Percentiles rank a stretch among this genome's conserved stretches.
Evolutionary conservation across 23 tunicate species (phyloP).

Genomic region (Ciona savignyi): DNA sequence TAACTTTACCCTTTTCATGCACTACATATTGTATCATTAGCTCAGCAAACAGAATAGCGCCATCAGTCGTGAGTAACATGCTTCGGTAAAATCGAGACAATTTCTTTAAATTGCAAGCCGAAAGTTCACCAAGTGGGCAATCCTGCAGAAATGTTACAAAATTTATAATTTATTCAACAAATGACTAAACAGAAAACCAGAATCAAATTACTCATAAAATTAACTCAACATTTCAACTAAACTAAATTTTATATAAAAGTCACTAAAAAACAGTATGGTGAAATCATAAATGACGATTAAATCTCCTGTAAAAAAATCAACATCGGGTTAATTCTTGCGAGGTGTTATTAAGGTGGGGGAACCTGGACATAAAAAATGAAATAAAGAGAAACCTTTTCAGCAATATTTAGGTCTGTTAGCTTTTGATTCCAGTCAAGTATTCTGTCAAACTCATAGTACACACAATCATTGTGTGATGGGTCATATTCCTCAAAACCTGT

Average conservation of each 20-base stretch:
- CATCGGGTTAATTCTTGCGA: too few relatives aligned
- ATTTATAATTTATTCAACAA: too few relatives aligned
- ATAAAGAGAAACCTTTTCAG: constrained; percentile 5
- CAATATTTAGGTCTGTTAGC: constrained; percentile 22
- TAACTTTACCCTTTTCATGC: neutral
- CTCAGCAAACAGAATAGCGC: constrained; percentile 53
- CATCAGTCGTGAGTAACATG: constrained; percentile 44
- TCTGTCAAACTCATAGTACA: constrained; percentile 35
- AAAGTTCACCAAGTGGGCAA: constrained; percentile 37
- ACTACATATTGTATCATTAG: constrained; percentile 41
- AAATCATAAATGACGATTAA: too few relatives aligned
- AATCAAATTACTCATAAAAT: too few relatives aligned
- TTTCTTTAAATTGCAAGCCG: constrained; percentile 18
- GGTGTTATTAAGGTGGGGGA: too few relatives aligned
- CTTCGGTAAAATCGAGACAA: constrained; percentile 51
- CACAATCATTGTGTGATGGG: constrained; percentile 1
- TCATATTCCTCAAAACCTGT: neutral
- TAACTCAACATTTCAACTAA: too few relatives aligned
- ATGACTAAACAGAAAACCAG: too few relatives aligned
- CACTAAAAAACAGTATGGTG: too few relatives aligned
- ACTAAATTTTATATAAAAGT: too few relatives aligned
- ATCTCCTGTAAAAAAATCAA: too few relatives aligned
- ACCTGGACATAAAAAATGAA: too few relatives aligned
- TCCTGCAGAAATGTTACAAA: constrained; percentile 23
- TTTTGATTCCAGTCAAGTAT: constrained; percentile 36